These are phyloP conservation scores for Bicyclus anynana DNA, from an alignment of 1,140 invertebrate species.

Conservation along the genomic window DNA sequence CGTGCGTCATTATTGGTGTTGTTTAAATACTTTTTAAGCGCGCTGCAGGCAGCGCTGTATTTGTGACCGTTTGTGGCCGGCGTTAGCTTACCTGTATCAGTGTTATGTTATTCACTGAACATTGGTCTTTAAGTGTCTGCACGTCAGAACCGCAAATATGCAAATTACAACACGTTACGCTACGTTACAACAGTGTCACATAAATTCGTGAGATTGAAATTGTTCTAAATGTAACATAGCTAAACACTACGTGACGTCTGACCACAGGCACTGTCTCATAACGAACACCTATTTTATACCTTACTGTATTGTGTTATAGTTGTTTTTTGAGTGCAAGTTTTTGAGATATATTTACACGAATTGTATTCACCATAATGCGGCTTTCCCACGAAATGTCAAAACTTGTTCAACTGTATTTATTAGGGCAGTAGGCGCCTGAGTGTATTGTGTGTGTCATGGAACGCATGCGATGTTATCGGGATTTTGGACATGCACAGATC, in stretches of 20 bases:
- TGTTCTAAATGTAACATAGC: conserved; percentile 31
- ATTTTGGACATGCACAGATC: conserved; percentile 36
- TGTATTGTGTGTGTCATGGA: conserved; percentile 59
- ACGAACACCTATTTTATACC: not conserved
- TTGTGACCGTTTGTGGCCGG: too few relatives aligned
- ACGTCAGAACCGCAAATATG: conserved; percentile 26
- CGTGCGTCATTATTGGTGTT: too few relatives aligned
- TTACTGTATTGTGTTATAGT: not conserved
- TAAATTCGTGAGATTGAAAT: conserved; percentile 32
- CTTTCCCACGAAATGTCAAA: conserved; percentile 65
- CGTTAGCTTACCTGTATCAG: too few relatives aligned
- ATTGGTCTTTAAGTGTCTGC: not conserved
- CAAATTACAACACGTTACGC: conserved; percentile 28
- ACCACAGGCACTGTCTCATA: not conserved
- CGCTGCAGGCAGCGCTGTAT: too few relatives aligned
- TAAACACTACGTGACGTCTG: conserved; percentile 28
- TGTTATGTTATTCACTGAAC: not conserved
- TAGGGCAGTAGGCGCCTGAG: conserved; percentile 37
- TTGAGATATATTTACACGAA: conserved; percentile 7
- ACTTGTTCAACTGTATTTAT: conserved; percentile 46
- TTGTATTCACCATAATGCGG: conserved; percentile 17
- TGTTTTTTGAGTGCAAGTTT: not conserved
- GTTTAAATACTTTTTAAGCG: too few relatives aligned
- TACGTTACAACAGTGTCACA: conserved; percentile 23
- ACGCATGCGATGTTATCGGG: conserved; percentile 53